These are phyloP conservation scores for Scaptomyza reducta DNA, from an alignment of 2,888 invertebrate genomes.

Conservation along the genomic window DNA sequence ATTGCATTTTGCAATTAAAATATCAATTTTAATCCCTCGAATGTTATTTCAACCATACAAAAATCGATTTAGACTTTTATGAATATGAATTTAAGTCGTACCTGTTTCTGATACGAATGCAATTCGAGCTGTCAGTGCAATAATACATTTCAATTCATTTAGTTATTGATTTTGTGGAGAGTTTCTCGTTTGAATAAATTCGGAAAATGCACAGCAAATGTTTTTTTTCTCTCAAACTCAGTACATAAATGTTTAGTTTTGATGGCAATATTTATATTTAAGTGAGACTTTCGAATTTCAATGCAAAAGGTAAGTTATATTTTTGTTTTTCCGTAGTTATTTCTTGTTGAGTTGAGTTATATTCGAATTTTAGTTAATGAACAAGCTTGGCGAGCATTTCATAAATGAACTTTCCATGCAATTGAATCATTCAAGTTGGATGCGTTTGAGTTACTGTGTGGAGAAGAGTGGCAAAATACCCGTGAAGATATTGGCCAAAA, in stretches of 20 bases:
- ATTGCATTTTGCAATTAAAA: constrained; percentile 34
- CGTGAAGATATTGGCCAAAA: constrained; percentile 97
- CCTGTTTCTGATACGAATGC: no score
- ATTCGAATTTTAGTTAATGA: background rate
- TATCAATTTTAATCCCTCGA: constrained; percentile 55
- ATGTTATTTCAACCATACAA: no score
- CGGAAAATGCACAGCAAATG: no score
- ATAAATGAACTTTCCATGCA: constrained; percentile 3
- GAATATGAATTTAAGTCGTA: background rate
- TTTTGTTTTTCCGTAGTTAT: background rate
- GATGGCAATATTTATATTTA: background rate
- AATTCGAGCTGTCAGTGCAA: background rate
- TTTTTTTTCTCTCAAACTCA: no score
- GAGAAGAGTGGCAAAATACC: constrained; percentile 98
- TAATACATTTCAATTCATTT: background rate
- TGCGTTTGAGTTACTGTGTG: constrained; percentile 96
- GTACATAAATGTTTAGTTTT: no score
- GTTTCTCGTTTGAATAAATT: background rate
- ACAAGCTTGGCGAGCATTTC: background rate
- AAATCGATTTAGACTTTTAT: background rate
- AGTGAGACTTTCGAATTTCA: background rate
- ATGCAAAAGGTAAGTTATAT: constrained; percentile 6
- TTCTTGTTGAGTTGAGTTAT: background rate
- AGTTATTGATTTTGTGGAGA: no score
- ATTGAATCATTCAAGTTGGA: constrained; percentile 90